phyloP scores from a whole-genome alignment of 37 sponge, comb jelly and placozoan genomes.

The Amphimedon queenslandica region DNA sequence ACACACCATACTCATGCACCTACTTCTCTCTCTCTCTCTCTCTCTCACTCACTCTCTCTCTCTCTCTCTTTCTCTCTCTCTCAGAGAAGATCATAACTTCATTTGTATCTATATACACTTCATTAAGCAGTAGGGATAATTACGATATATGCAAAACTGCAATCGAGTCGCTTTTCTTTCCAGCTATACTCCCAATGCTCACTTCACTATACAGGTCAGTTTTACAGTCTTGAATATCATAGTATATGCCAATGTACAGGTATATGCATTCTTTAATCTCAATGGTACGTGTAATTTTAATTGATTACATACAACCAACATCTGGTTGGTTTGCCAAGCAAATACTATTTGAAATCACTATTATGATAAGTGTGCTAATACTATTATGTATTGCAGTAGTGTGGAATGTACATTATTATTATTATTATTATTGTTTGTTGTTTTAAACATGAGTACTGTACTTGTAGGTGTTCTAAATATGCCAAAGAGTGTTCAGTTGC shows the following conservation, averaged over 20 bases:
- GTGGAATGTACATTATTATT: too few relatives aligned
- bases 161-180: constrained; percentile 61
- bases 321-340: too few relatives aligned
- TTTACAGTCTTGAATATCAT: too few relatives aligned
- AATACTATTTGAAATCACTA: too few relatives aligned
- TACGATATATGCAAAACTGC: constrained; percentile 29
- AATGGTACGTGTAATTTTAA: too few relatives aligned
- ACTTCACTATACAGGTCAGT: constrained; percentile 35
- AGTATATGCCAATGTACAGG: too few relatives aligned
- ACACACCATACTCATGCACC: neutral
- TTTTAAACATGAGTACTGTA: neutral
- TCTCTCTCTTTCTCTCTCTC: neutral
- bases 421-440: neutral
- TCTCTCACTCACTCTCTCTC: too few relatives aligned
- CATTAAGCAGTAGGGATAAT: constrained; percentile 18
- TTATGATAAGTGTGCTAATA: too few relatives aligned
- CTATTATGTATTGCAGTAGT: too few relatives aligned
- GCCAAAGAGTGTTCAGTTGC: constrained; percentile 51
- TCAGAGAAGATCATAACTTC: constrained; percentile 44
- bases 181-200: constrained; percentile 47
- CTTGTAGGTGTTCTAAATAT: constrained; percentile 51
- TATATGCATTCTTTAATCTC: too few relatives aligned
- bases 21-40: neutral
- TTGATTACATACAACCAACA: too few relatives aligned
- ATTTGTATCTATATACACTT: constrained; percentile 26